A percentile compares a stretch with the other conserved stretches of the same genome.
phyloP scores from a whole-genome alignment of 2,888 invertebrate genomes.

The Diploptera punctata region DNA sequence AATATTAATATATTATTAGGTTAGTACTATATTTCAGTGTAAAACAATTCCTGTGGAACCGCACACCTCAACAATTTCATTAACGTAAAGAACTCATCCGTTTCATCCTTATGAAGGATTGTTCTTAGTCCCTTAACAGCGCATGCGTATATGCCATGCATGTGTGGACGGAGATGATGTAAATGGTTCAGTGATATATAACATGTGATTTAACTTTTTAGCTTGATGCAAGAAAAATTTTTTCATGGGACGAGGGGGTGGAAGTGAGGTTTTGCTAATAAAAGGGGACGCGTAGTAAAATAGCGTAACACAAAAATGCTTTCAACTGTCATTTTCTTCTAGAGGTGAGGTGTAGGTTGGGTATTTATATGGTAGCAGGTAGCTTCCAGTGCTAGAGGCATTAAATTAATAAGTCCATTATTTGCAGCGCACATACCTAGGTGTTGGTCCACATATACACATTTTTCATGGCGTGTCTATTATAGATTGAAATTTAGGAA shows the following conservation, averaged over 20 bases:
- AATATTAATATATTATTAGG: too few species aligned
- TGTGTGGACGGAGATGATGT: constrained; percentile 13
- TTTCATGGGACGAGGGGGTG: too few species aligned
- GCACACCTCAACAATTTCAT: too few species aligned
- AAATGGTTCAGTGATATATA: constrained; percentile 28
- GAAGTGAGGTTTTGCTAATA: constrained; percentile 9
- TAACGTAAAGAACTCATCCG: too few species aligned
- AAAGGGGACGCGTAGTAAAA: constrained; percentile 23
- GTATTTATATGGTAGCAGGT: constrained; percentile 4
- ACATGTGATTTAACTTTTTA: constrained; percentile 30
- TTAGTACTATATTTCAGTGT: too few species aligned
- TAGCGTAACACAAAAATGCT: constrained; percentile 42
- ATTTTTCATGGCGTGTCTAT: constrained; percentile 17
- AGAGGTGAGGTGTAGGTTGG: constrained; percentile 1
- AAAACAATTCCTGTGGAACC: too few species aligned
- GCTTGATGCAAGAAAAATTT: constrained; percentile 28
- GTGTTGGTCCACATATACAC: not conserved
- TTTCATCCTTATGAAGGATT: too few species aligned
- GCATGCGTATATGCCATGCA: not conserved
- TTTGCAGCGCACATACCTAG: constrained; percentile 1
- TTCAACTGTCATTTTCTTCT: constrained; percentile 42
- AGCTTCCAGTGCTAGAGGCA: not conserved
- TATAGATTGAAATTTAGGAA: constrained; percentile 18
- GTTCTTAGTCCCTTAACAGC: too few species aligned
- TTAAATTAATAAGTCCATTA: constrained; percentile 20